Evolutionary conservation across 2,113 vertebrate species (phyloP), one percentile per base, ranked within the genome.

Genomic region (Anthoscopus minutus): DNA sequence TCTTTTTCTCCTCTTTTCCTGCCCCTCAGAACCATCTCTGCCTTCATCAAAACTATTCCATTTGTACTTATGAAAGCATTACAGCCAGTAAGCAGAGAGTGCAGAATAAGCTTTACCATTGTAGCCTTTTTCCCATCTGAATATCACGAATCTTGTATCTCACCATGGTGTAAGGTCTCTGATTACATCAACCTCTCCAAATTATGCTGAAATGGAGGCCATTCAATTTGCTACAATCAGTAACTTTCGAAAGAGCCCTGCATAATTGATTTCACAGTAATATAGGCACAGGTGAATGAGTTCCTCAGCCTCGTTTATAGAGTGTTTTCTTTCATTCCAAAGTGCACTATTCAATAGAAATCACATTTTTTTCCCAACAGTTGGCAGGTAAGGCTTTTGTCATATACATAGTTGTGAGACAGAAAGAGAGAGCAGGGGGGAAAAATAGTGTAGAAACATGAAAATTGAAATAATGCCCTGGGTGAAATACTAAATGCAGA

Each of bases 201-300:
- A 98, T 98, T 98, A 98, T 96, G 97, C 97, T 97, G 97, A 97
- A 98, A 98, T 97, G 97, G 97, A 98, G 97, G 97, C 97, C 97
- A 98, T 98, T 98, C 98, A 98, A 98, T 98, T 98, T 98, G 95
- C 94, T 97, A 97, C 97, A 98, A 98, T 98, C 98, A 97, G 97
- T 97, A 98, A 98, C 97, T 98, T 98, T 98, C 4, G 85, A 97
- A 98, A 98, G 94, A 97, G 97, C 96, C 95, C 92, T 97, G 92
- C 94, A 98, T 98, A 98, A 98, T 98, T 98, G 98, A 98, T 98
- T 98, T 98, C 97, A 97, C 97, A 97, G 97, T 98, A 97, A 97
- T 98, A 97, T 96, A 98, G 95, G 96, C 97, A 97, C 97, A 98
- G 97, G 97, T 98, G 98, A 98, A 97, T 95, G 96, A 97, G 94